Percentiles rank a stretch among this genome's conserved stretches.
phyloP scores from a whole-genome alignment of 1,140 invertebrate genomes.

The Oryzaephilus surinamensis region DNA sequence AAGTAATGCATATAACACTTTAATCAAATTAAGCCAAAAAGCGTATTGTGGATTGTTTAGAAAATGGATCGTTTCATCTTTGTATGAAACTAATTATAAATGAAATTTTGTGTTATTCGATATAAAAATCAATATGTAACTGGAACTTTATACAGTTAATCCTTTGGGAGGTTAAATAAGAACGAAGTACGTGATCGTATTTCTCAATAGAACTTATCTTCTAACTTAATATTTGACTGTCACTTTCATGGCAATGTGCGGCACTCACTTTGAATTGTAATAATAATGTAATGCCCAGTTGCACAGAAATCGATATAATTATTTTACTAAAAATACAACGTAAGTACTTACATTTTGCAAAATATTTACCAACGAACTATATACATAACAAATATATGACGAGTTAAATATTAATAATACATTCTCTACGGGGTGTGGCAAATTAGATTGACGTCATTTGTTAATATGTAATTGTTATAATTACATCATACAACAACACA shows the following conservation, averaged over 20 bases:
- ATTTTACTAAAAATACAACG: conserved; percentile 8
- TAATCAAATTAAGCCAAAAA: conserved; percentile 6
- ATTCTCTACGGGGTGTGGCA: too few species aligned
- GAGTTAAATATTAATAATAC: conserved; percentile 6
- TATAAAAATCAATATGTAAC: conserved; percentile 10
- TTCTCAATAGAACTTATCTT: conserved; percentile 7
- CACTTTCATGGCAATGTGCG: conserved; percentile 11
- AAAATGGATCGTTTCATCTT: too few species aligned
- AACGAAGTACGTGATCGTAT: conserved; percentile 10
- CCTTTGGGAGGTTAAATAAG: conserved; percentile 10
- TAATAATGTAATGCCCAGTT: too few species aligned
- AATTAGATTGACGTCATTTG: too few species aligned
- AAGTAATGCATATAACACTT: conserved; percentile 1
- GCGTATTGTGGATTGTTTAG: too few species aligned
- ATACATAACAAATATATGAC: conserved; percentile 3
- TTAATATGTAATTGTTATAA: too few species aligned
- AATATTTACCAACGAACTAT: neutral
- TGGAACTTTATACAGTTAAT: conserved; percentile 7
- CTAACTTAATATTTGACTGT: conserved; percentile 12
- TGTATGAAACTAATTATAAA: too few species aligned
- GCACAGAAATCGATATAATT: conserved; percentile 10
- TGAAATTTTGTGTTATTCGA: too few species aligned
- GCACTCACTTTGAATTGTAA: too few species aligned
- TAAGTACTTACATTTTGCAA: neutral
- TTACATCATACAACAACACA: too few species aligned